Evolutionary conservation across 2,888 invertebrate species (phyloP), one percentile per base, ranked within the genome.

Genomic region (Drosophila nr. fundita): DNA sequence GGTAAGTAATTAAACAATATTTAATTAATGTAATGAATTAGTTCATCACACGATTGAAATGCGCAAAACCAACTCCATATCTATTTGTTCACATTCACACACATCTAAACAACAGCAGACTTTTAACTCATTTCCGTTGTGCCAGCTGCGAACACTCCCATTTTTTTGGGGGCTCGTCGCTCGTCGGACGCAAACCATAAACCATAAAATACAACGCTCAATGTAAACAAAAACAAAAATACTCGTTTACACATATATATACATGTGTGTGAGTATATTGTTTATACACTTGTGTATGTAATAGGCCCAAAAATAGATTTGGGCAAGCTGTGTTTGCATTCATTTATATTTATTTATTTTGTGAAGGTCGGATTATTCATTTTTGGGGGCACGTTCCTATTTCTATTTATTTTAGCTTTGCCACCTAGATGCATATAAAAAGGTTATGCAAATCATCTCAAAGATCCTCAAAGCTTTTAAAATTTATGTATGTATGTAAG

Each of bases 1-100:
- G 97, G 99, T 98, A n/a, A 96, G 98, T 98, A 69, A 18, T 53
- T 62, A n/a, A n/a, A 5, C 10, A 40, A 21, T 13, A 6, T 6
- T 32, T 21, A 2, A 27, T 27, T 11, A 11, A 50, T 30, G 2
- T 4, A 30, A 32, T 36, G 8, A 24, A 15, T n/a, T 40, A 29
- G 21, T 42, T 45, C 13, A 58, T 7, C 15, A 24, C 15, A 21
- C 15, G 13, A 45, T 45, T 45, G 7, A 15, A 24, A 58, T 58
- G 13, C n/a, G 21, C 29, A 10, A 5, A 27, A 15, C 7, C 2
- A 18, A 10, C 32, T 21, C 42, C 11, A 24, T 49, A 49, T 29
- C 24, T 8, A 49, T 7, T 8, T 24, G 18, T 40, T 10, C 13
- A 13, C 10, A 65, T 15, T 8, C 18, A 18, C 13, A 65, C n/a